These are phyloP conservation scores for Caenorhabditis angaria DNA, from an alignment of 2,888 invertebrate species.

Conservation along the genomic window DNA sequence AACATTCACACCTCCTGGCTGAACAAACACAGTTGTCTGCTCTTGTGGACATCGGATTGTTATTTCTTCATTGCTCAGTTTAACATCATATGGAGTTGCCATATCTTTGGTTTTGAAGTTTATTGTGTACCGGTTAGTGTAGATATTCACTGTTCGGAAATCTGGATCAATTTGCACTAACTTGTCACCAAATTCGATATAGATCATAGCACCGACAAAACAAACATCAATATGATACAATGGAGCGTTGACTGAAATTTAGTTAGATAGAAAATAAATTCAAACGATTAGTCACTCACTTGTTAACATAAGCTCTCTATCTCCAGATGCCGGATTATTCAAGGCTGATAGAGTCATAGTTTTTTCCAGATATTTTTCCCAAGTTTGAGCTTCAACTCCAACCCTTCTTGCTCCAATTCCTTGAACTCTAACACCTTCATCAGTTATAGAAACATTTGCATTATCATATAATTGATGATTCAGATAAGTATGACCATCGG, in stretches of 20 bases:
- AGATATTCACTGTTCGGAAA: conserved; percentile 29
- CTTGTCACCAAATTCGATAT: conserved; percentile 40
- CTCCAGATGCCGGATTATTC: conserved; percentile 12
- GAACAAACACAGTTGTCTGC: conserved; percentile 31
- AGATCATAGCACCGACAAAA: conserved; percentile 38
- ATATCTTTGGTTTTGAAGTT: conserved; percentile 19
- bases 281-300: conserved; percentile 16
- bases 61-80: conserved; percentile 21
- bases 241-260: conserved; percentile 31
- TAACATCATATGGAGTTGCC: conserved; percentile 22
- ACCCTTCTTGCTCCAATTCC: conserved; percentile 21
- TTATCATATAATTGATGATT: conserved; percentile 33
- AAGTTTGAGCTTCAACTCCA: conserved; percentile 37
- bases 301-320: conserved; percentile 22
- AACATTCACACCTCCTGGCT: conserved; percentile 19
- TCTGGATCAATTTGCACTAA: conserved; percentile 33
- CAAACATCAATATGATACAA: conserved; percentile 29
- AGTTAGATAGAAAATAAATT: neutral
- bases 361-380: conserved; percentile 31
- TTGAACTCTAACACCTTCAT: conserved; percentile 38
- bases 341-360: conserved; percentile 20
- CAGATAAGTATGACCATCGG: conserved; percentile 31
- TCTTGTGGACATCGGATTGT: conserved; percentile 20
- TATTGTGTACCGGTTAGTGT: conserved; percentile 29
- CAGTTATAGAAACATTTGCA: conserved; percentile 42